phyloP scores from a whole-genome alignment of 2,113 vertebrate genomes.

The Anarrhichthys ocellatus region DNA sequence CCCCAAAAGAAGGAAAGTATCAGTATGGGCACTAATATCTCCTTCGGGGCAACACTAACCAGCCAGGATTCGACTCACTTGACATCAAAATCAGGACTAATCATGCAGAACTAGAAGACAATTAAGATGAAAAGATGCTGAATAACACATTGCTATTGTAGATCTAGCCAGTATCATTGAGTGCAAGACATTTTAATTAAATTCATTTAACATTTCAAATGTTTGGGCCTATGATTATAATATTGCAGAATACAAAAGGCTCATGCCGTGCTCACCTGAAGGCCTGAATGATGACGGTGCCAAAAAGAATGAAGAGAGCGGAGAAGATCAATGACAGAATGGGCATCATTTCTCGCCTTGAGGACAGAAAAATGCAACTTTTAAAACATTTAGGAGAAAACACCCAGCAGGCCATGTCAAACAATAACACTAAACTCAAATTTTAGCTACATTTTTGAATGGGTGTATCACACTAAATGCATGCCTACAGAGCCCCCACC shows the following conservation, averaged over 20 bases:
- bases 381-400: neutral
- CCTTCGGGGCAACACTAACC: neutral
- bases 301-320: conserved; percentile 93
- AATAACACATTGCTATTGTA: neutral
- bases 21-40: neutral
- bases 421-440: neutral
- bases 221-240: neutral
- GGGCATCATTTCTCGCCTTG: conserved; percentile 96
- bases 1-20: neutral
- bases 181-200: neutral
- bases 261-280: conserved; percentile 86
- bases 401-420: neutral
- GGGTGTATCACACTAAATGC: neutral
- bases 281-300: conserved; percentile 93
- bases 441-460: neutral
- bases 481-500: neutral
- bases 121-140: neutral
- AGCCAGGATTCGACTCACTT: neutral
- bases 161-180: neutral
- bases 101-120: neutral
- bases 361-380: conserved; percentile 30
- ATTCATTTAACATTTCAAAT: neutral
- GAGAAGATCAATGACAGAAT: conserved; percentile 95
- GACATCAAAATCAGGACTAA: neutral
- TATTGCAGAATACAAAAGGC: neutral